These are phyloP conservation scores for Papilio elwesi DNA, from an alignment of 2,888 invertebrate species.

Conservation along the genomic window DNA sequence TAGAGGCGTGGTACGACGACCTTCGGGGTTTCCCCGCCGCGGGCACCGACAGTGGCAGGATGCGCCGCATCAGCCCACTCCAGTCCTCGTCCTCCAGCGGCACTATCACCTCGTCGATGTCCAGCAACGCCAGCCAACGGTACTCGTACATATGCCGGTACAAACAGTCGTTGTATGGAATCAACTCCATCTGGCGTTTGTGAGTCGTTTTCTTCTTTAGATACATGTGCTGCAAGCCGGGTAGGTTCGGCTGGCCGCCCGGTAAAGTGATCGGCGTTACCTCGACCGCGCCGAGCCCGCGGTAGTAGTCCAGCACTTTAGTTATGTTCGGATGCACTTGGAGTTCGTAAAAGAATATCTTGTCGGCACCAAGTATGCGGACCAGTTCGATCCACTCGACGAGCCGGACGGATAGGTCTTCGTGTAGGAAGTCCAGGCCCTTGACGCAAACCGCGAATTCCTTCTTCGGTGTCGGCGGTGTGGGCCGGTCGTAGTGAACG, in stretches of 20 bases:
- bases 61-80: slow-evolving; percentile 90
- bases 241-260: slow-evolving; percentile 95
- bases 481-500: slow-evolving; percentile 91
- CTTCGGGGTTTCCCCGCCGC: slow-evolving; percentile 81
- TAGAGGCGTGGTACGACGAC: slow-evolving; percentile 94
- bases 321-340: slow-evolving; percentile 96
- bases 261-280: slow-evolving; percentile 93
- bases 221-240: slow-evolving; percentile 94
- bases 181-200: slow-evolving; percentile 96
- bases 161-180: slow-evolving; percentile 98
- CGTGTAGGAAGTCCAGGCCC: slow-evolving; percentile 95
- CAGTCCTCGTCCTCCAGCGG: slow-evolving; percentile 90
- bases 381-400: slow-evolving; percentile 98
- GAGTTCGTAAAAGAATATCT: slow-evolving; percentile 95
- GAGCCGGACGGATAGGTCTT: slow-evolving; percentile 94
- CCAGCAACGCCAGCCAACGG: slow-evolving; percentile 94
- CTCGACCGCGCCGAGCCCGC: slow-evolving; percentile 86
- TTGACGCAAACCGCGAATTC: slow-evolving; percentile 97
- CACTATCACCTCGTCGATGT: slow-evolving; percentile 98
- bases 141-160: slow-evolving; percentile 96
- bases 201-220: slow-evolving; percentile 95
- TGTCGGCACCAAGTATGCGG: slow-evolving; percentile 93
- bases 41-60: slow-evolving; percentile 86
- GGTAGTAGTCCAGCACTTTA: slow-evolving; percentile 89
- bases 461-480: slow-evolving; percentile 82